These are phyloP conservation scores for Rhinella marina DNA, from an alignment of 2,797 vertebrate genomes.

Conservation along the genomic window DNA sequence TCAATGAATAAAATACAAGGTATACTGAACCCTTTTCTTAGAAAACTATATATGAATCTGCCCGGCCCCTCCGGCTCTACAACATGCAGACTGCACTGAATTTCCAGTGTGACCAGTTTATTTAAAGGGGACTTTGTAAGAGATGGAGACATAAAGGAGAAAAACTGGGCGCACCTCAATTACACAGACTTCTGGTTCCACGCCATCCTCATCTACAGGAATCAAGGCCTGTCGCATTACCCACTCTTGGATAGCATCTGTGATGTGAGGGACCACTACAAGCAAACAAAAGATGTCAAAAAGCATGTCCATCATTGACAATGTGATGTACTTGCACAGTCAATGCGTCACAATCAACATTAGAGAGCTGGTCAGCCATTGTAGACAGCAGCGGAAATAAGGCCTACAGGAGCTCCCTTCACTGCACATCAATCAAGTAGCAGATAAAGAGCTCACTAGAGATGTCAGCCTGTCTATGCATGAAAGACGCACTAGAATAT, in stretches of 20 bases:
- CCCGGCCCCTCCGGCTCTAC: too few relatives aligned
- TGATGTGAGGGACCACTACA: constrained; percentile 95
- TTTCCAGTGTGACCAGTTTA: too few relatives aligned
- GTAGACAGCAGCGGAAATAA: background rate
- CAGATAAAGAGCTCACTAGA: background rate
- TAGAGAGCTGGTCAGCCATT: background rate
- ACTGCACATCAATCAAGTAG: background rate
- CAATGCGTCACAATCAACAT: background rate
- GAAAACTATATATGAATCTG: too few relatives aligned
- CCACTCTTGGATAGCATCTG: constrained; percentile 98
- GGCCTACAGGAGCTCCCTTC: background rate
- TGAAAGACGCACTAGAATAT: background rate
- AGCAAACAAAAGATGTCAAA: constrained; percentile 45
- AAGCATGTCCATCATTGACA: background rate
- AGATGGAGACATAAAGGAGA: background rate
- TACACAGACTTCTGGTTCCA: constrained; percentile 94
- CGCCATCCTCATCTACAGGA: constrained; percentile 88
- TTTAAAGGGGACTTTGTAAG: background rate
- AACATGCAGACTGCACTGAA: too few relatives aligned
- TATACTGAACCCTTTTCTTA: too few relatives aligned
- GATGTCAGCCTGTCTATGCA: background rate
- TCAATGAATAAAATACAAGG: too few relatives aligned
- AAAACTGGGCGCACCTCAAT: constrained; percentile 82
- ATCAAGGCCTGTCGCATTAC: constrained; percentile 90
- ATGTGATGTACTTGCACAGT: background rate